Evolutionary conservation across 2,797 vertebrate genomes (phyloP).

Genomic region (Clamator glandarius): DNA sequence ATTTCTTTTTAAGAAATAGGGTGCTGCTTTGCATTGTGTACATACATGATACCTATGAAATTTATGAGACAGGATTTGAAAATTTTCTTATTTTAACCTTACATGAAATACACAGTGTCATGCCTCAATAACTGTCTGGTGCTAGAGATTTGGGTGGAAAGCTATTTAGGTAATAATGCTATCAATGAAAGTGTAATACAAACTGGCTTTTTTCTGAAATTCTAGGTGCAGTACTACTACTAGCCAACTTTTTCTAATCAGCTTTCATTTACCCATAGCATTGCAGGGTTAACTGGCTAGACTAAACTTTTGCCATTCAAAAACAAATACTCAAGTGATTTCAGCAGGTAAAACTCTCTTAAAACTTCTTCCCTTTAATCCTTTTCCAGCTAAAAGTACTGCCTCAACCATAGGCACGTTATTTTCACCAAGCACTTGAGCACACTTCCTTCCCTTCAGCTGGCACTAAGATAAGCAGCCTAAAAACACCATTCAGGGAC

Average conservation of each 20-base stretch:
- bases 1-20: background rate
- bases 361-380: background rate
- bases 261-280: background rate
- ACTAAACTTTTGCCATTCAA: background rate
- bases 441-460: background rate
- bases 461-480: background rate
- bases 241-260: background rate
- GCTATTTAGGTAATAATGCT: background rate
- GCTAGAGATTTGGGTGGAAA: background rate
- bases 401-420: background rate
- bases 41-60: background rate
- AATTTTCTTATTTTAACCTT: background rate
- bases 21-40: background rate
- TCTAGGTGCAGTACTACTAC: background rate
- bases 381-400: background rate
- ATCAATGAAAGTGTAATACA: background rate
- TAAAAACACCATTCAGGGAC: background rate
- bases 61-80: background rate
- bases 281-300: accelerated
- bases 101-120: background rate
- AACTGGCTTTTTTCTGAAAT: background rate
- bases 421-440: background rate
- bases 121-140: background rate
- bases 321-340: background rate
- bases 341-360: background rate